Evolutionary conservation across 2,797 vertebrate species (phyloP), one percentile per base, ranked within the genome.

Genomic region (Rhadinocentrus ornatus): DNA sequence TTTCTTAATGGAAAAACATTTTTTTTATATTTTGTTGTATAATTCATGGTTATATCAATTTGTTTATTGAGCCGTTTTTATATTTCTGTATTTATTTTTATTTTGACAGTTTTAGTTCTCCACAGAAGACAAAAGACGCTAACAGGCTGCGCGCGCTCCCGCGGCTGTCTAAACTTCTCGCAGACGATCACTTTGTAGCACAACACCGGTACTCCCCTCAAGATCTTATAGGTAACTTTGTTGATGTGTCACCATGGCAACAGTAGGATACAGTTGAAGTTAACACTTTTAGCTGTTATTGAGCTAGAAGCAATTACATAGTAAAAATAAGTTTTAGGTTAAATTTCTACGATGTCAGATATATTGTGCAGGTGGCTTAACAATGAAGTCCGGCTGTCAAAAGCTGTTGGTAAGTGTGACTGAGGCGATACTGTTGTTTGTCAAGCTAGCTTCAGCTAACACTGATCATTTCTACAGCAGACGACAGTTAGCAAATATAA

Each of bases 361-460:
- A 95, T 97, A 57, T 78, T 99, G 71, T 96, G 96, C 82, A 90
- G 88, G 79, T 99, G 97, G 97, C 91, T 99, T 62, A 98, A 98
- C 86, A 77, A 87, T 16, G 96, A 97, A 71, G 82, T 99, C 71
- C 93, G 86, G 68, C 87, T 98, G 57, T 97, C 97, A 29, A 94
- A 92, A 88, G 74, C 75, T 6, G 89, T 98, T 37, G 96, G 97
- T 98, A 87, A 96, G 96, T 91, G 53, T 44, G 12, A 60, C 8
- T 26, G 1, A 48, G 50, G 8, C 24, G 6, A 3, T 65, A 15
- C n/a, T n/a, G n/a, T n/a, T n/a, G 5, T 46, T 46, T 48, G 9
- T 48, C n/a, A 48, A 22, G n/a, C 44, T 46, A 46, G 20, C 37
- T 39, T 39, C 3, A 39, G 12, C 37, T 39, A 39, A 13, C 46